Base-by-base conservation (phyloP, 2,888 invertebrate species). In the Pollenia griseotomentosa region DNA sequence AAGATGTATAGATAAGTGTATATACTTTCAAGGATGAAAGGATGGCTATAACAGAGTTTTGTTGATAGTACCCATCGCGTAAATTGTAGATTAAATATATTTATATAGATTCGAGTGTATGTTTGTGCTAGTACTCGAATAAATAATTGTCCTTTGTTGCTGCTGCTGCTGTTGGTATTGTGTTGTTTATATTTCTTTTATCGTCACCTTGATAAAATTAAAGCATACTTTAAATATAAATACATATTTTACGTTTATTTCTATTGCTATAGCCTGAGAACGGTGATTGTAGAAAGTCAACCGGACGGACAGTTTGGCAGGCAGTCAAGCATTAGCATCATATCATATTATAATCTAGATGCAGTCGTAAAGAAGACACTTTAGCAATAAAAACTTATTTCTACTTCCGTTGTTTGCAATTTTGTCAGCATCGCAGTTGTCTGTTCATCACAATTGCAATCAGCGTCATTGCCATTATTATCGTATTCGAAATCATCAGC, bases 311-410 rank as follows among this genome's bases (percentile, higher is more conserved):
- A 51, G 23, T 16, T 33, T 33, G 44, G 9, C 57, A 66, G 57
- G 19, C 48, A 55, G 57, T 16, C 10, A 68, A 74, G 40, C 53
- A 66, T 70, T 44, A 51, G 40, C 70, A 70, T 59, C 68, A 59
- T 77, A 55, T 81, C 57, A 33, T 23, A 19, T 40, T 77, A 44
- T 44, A 68, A 75, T 23, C 63, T 63, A 48, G 42, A 40, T 66
- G 74, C 48, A 51, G 19, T 19, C 42, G 19, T 7, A 66, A 48
- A 23, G 57, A 12, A 74, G n/a, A 63, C 51, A 40, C 57, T 71
- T 79, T 78, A 23, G 59, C 65, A 65, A 70, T 61, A 80, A 68
- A 82, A 55, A 74, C 59, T 82, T 46, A 66, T 77, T 61, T 66
- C 53, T 57, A 42, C 65, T 51, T 79, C 78, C 73, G 44, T 48